These are phyloP conservation scores for Xanthostigma xanthostigma DNA, from an alignment of 2,888 invertebrate genomes.

Conservation along the genomic window DNA sequence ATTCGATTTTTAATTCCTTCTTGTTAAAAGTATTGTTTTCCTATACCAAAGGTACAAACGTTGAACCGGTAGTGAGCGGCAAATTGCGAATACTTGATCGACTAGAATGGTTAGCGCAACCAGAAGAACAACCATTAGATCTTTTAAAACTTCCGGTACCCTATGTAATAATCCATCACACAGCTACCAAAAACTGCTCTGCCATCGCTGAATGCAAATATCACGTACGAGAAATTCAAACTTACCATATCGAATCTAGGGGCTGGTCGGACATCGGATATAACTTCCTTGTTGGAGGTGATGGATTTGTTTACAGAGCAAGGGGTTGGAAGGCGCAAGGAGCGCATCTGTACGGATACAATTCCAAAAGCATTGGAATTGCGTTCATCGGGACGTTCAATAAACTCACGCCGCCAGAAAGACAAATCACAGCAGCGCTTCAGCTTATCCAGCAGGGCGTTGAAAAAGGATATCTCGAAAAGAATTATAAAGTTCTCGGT, in stretches of 20 bases:
- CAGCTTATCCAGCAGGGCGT: constrained; percentile 43
- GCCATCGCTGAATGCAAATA: constrained; percentile 39
- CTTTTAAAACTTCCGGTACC: constrained; percentile 20
- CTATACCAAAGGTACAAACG: constrained; percentile 7
- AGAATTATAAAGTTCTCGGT: constrained; percentile 45
- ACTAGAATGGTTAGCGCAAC: constrained; percentile 47
- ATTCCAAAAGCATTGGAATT: constrained; percentile 43
- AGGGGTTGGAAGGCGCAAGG: constrained; percentile 56
- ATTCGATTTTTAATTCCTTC: too few species aligned
- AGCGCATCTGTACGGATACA: constrained; percentile 47
- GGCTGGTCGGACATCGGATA: constrained; percentile 48
- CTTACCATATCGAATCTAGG: constrained; percentile 42
- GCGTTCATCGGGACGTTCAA: constrained; percentile 52
- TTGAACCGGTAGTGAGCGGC: constrained; percentile 13
- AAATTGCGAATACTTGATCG: constrained; percentile 38
- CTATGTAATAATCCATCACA: constrained; percentile 39
- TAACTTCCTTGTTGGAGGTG: constrained; percentile 61
- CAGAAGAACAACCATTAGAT: constrained; percentile 30
- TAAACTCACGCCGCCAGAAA: constrained; percentile 28
- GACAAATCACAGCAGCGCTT: constrained; percentile 38
- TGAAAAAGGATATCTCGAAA: constrained; percentile 34
- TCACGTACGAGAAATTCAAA: constrained; percentile 40
- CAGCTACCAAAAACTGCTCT: constrained; percentile 37
- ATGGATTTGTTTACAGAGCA: constrained; percentile 57
- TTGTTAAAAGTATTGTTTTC: too few species aligned